Conservation (phyloP, 2,888 invertebrate species). For the Maniola hyperantus region DNA sequence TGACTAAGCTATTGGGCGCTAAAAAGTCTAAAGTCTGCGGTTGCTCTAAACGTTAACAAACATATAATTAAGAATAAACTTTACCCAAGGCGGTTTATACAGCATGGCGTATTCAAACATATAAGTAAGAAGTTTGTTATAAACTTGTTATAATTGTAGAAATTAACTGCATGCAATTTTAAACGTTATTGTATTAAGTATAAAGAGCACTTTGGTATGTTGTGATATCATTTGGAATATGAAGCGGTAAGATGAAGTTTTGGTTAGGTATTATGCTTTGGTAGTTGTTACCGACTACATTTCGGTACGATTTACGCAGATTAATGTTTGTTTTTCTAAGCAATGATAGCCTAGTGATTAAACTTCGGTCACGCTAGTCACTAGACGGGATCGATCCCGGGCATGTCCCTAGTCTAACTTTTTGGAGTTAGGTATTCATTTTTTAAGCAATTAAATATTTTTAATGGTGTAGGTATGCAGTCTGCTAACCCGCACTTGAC, state of each 20-base stretch:
- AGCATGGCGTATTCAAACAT: slow-evolving; percentile 33
- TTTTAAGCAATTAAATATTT: too few species aligned
- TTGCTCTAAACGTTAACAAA: slow-evolving; percentile 11
- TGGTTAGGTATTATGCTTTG: slow-evolving; percentile 12
- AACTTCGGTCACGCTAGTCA: too few species aligned
- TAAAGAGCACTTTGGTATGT: background rate
- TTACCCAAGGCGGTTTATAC: slow-evolving; percentile 35
- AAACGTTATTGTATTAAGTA: background rate
- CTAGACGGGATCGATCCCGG: too few species aligned
- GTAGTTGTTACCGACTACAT: slow-evolving; percentile 1
- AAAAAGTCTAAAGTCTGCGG: background rate
- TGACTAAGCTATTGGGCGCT: background rate
- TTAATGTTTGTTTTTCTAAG: background rate
- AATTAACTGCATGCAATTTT: slow-evolving; percentile 11
- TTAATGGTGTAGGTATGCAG: too few species aligned
- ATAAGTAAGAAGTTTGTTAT: slow-evolving; percentile 32
- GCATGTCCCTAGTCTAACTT: too few species aligned
- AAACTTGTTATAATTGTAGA: slow-evolving; percentile 34
- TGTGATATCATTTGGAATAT: slow-evolving; percentile 9
- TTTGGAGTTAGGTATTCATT: too few species aligned
- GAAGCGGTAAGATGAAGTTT: slow-evolving; percentile 11
- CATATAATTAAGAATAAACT: slow-evolving; percentile 37
- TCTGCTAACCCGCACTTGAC: too few species aligned
- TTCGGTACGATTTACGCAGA: slow-evolving; percentile 8
- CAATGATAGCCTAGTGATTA: too few species aligned